These are phyloP conservation scores for Pantherophis alleghaniensis DNA, from an alignment of 2,797 vertebrate genomes.

Conservation along the genomic window DNA sequence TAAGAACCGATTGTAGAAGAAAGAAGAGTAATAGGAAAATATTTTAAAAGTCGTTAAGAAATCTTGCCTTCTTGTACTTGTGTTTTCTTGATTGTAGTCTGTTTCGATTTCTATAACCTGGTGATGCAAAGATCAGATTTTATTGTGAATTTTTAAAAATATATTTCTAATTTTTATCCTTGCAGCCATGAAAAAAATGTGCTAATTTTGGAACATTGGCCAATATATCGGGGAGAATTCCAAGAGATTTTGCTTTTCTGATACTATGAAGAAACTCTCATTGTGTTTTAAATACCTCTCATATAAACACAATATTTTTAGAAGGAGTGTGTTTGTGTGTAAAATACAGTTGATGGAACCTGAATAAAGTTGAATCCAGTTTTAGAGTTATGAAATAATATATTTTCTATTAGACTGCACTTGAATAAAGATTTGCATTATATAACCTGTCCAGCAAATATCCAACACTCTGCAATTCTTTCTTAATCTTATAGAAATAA, in stretches of 20 bases:
- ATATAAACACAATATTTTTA: neutral
- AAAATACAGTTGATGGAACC: neutral
- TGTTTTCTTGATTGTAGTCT: neutral
- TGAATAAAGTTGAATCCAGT: neutral
- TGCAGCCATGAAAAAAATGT: neutral
- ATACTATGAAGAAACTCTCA: neutral
- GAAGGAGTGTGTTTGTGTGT: neutral
- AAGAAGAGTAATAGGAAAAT: neutral
- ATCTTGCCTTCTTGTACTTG: neutral
- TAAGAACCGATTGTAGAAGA: neutral
- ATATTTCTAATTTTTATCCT: neutral
- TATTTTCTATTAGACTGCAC: neutral
- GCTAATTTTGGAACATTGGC: neutral
- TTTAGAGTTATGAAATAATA: neutral
- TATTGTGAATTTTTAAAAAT: neutral
- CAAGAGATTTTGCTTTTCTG: neutral
- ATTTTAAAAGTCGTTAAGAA: neutral
- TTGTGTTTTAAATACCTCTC: neutral
- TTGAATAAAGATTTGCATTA: constrained; percentile 17
- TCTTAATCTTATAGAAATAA: constrained; percentile 59
- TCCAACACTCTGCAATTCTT: constrained; percentile 46
- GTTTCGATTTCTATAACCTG: neutral
- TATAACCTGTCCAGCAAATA: constrained; percentile 61
- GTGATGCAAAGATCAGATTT: neutral
- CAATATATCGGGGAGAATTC: neutral